Evolutionary conservation across 2,888 invertebrate genomes (phyloP).

Genomic region (Synergus itoensis): DNA sequence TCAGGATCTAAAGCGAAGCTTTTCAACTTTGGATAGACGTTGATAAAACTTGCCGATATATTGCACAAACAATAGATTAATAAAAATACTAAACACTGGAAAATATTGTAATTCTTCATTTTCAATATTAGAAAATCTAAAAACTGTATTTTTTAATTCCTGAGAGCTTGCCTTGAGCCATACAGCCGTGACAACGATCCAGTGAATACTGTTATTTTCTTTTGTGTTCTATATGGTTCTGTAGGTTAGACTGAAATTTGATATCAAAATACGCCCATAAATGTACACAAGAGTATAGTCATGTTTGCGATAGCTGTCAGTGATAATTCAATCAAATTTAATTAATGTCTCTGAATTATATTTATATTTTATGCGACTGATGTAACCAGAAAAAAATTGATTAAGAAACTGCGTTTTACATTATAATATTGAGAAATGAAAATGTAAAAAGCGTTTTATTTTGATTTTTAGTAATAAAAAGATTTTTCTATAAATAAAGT

Average conservation of each 20-base stretch:
- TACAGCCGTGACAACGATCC: too few species aligned
- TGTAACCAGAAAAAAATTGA: too few species aligned
- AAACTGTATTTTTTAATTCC: neutral
- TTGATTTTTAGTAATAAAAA: too few species aligned
- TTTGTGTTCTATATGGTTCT: too few species aligned
- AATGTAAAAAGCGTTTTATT: too few species aligned
- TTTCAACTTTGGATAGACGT: conserved; percentile 70
- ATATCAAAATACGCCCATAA: neutral
- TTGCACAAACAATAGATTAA: neutral
- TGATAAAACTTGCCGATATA: conserved; percentile 48
- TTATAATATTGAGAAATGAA: too few species aligned
- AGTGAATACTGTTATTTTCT: too few species aligned
- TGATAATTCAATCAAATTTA: too few species aligned
- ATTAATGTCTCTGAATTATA: too few species aligned
- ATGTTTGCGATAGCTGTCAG: neutral
- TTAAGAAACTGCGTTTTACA: too few species aligned
- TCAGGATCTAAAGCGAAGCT: conserved; percentile 52
- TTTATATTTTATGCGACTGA: too few species aligned
- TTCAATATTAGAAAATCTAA: neutral
- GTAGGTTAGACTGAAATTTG: neutral
- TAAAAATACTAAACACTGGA: neutral
- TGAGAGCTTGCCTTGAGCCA: neutral
- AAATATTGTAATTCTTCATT: neutral
- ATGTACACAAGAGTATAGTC: neutral
- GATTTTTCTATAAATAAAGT: too few species aligned